These are phyloP conservation scores for Tiphia femorata DNA, from an alignment of 2,888 invertebrate species.

Conservation along the genomic window DNA sequence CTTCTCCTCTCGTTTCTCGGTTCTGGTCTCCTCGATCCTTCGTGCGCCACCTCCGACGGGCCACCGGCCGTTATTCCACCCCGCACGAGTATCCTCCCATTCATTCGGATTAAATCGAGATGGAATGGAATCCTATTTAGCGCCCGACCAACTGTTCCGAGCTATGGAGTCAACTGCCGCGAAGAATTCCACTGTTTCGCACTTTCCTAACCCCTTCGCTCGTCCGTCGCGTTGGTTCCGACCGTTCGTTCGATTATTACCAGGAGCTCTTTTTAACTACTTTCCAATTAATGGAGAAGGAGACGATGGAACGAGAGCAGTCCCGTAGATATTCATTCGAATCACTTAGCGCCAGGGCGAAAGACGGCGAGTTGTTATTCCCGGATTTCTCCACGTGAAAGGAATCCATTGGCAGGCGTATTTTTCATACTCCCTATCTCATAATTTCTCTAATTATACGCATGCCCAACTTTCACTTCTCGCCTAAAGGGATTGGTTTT, in stretches of 20 bases:
- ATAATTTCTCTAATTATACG: no score
- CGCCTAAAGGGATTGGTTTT: no score
- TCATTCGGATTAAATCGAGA: slow-evolving; percentile 37
- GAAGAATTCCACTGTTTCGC: slow-evolving; percentile 6
- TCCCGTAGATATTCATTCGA: neutral
- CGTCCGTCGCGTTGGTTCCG: no score
- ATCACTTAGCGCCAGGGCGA: neutral
- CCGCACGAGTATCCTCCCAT: slow-evolving; percentile 27
- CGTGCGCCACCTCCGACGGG: neutral
- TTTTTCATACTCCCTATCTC: no score
- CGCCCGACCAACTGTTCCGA: slow-evolving; percentile 18
- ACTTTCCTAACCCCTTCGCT: neutral
- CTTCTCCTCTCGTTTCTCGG: neutral
- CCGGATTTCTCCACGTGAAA: no score
- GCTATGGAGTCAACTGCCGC: slow-evolving; percentile 7
- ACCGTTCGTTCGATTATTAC: slow-evolving; percentile 16
- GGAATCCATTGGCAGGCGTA: no score
- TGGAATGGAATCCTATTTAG: slow-evolving; percentile 40
- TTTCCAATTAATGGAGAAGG: slow-evolving; percentile 7
- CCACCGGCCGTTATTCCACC: neutral
- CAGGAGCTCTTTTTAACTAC: slow-evolving; percentile 20
- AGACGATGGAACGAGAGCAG: neutral
- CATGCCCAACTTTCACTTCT: no score
- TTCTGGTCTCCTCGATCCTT: neutral
- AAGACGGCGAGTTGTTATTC: no score